phyloP scores from a whole-genome alignment of 2,113 vertebrate genomes.

The Porphyrio hochstetteri region DNA sequence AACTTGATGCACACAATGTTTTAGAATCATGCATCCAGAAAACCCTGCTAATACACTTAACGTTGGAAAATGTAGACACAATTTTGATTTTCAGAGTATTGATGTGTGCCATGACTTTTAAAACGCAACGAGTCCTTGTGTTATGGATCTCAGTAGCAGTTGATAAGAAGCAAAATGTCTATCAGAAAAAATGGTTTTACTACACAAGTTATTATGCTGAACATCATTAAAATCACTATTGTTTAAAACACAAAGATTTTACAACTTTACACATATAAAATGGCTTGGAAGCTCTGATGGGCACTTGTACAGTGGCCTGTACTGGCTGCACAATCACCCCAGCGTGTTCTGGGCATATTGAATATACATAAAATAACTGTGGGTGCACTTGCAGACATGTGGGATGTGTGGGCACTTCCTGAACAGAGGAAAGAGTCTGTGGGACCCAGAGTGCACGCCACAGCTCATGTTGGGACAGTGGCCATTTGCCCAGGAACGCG shows the following conservation, averaged over 20 bases:
- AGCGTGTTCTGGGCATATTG: rapidly evolving
- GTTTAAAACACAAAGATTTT: neutral
- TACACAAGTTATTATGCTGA: neutral
- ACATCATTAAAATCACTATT: neutral
- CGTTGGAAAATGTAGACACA: neutral
- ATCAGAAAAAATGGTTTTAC: neutral
- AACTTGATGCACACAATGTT: neutral
- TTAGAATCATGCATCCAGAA: neutral
- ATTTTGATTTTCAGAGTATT: neutral
- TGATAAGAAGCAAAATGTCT: neutral
- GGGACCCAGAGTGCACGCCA: rapidly evolving
- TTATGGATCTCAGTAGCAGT: neutral
- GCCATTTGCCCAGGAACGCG: neutral
- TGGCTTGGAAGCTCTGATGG: neutral
- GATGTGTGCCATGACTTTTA: neutral
- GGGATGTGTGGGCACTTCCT: rapidly evolving
- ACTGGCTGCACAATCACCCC: neutral
- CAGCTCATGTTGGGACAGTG: rapidly evolving
- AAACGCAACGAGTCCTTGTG: neutral
- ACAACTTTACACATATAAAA: neutral
- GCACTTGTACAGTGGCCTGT: rapidly evolving
- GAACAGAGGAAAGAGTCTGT: rapidly evolving
- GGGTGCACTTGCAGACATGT: rapidly evolving
- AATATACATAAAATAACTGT: rapidly evolving
- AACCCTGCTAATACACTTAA: neutral